Conservation (phyloP, 2,888 invertebrate genomes). For the Mythimna impura region DNA sequence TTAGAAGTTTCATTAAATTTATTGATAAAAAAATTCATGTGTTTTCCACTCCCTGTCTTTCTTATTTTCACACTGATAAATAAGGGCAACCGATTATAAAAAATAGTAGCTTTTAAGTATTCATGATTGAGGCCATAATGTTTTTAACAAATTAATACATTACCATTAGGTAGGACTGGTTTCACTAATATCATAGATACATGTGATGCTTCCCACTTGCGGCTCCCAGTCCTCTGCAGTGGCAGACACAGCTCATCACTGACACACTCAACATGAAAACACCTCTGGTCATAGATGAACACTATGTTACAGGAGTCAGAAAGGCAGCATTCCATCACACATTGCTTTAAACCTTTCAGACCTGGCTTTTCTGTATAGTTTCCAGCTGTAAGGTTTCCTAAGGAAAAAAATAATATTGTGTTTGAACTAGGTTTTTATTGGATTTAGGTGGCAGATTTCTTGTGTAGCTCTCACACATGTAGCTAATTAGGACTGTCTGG, state of each 20-base stretch:
- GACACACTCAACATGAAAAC: slow-evolving; percentile 94
- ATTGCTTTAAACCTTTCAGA: slow-evolving; percentile 90
- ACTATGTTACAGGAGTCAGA: slow-evolving; percentile 94
- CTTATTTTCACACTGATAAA: not conserved
- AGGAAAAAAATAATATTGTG: not conserved
- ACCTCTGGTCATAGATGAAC: slow-evolving; percentile 93
- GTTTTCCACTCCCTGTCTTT: not conserved
- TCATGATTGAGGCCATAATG: no score
- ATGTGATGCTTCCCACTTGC: slow-evolving; percentile 91
- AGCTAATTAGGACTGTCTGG: not conserved
- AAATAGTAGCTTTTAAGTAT: not conserved
- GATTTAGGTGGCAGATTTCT: not conserved
- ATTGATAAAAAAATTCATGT: not conserved
- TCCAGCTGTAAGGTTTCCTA: slow-evolving; percentile 91
- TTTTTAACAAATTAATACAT: not conserved
- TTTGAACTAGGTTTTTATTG: not conserved
- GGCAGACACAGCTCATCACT: slow-evolving; percentile 94
- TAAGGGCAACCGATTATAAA: no score
- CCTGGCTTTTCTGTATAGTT: slow-evolving; percentile 90
- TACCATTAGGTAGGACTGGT: slow-evolving; percentile 91
- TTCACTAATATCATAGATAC: slow-evolving; percentile 95
- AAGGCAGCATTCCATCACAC: slow-evolving; percentile 92
- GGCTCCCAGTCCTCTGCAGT: slow-evolving; percentile 85
- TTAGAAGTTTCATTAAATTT: not conserved
- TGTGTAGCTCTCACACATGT: not conserved